Evolutionary conservation across 2,888 invertebrate species (phyloP), one percentile per base, ranked within the genome.

Genomic region (Epirrita christyi): DNA sequence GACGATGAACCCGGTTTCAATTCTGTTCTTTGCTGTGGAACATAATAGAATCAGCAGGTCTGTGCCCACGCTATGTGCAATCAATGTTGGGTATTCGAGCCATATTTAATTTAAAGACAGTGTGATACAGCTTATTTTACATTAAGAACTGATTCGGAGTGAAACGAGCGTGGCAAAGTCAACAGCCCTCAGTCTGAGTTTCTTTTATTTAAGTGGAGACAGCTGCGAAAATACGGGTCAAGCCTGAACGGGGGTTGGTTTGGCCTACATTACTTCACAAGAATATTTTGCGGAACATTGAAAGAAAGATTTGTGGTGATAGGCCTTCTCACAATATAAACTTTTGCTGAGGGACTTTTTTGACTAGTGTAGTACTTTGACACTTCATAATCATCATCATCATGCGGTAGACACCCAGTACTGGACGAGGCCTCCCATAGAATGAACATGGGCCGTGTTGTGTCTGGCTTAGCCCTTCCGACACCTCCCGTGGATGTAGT

Each of bases 131-230:
- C 38, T 8, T 32, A 38, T 48, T 55, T 55, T 28, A 37, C 13
- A 1, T 28, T 14, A 34, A 21, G 10, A 21, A 21, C 6, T 8
- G 11, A 9, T n/a, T 13, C 13, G 11, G 8, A 50, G 37, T 49
- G 44, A 29, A 43, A n/a, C 41, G 13, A 15, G 37, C 6, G 6
- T 40, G 0, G 42, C 53, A 61, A 59, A 67, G 72, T 70, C 73
- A 71, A 72, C 70, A 69, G 46, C 53, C 66, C 51, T 55, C 52
- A 36, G 45, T 47, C 34, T 52, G 58, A 61, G 64, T 66, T 67
- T 66, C 63, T 66, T 64, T 72, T 75, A 68, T 75, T 76, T 77
- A 67, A 68, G 66, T 66, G 66, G 64, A 67, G 68, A 70, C 76
- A 73, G 72, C 69, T 76, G 67, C 14, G 58, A 53, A 57, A 69